These are phyloP conservation scores for Turdus rufiventris DNA, from an alignment of 2,113 vertebrate species.

Conservation along the genomic window DNA sequence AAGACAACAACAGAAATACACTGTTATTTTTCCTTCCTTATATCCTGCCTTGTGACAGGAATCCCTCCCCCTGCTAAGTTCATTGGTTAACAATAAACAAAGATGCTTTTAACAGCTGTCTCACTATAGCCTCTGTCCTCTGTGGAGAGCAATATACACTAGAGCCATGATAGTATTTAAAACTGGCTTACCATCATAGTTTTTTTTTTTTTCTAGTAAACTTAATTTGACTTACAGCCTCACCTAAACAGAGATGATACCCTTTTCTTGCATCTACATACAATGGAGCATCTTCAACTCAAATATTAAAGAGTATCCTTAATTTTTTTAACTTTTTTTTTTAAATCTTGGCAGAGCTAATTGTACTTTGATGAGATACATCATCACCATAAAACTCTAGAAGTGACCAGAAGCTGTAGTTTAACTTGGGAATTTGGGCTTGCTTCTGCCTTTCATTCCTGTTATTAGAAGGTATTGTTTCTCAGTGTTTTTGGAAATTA, in stretches of 20 bases:
- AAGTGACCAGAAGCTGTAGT: neutral
- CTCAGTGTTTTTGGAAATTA: neutral
- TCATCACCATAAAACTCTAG: neutral
- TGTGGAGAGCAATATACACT: neutral
- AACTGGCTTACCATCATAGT: neutral
- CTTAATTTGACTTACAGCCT: neutral
- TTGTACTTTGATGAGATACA: neutral
- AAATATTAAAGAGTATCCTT: neutral
- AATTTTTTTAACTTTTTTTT: too few species aligned
- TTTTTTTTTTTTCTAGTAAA: neutral
- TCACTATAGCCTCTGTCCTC: neutral
- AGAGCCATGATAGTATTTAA: neutral
- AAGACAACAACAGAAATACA: neutral
- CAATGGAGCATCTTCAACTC: neutral
- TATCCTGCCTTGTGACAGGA: neutral
- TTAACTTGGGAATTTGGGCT: neutral
- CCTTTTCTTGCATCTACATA: neutral
- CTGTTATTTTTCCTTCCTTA: constrained; percentile 17
- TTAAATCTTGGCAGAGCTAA: neutral
- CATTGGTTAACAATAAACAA: constrained; percentile 11
- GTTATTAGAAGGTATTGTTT: neutral
- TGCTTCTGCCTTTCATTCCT: neutral
- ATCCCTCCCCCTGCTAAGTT: neutral
- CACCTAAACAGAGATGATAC: neutral
- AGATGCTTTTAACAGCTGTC: neutral